phyloP scores from a whole-genome alignment of 2,888 invertebrate species.

The Phalera bucephala region DNA sequence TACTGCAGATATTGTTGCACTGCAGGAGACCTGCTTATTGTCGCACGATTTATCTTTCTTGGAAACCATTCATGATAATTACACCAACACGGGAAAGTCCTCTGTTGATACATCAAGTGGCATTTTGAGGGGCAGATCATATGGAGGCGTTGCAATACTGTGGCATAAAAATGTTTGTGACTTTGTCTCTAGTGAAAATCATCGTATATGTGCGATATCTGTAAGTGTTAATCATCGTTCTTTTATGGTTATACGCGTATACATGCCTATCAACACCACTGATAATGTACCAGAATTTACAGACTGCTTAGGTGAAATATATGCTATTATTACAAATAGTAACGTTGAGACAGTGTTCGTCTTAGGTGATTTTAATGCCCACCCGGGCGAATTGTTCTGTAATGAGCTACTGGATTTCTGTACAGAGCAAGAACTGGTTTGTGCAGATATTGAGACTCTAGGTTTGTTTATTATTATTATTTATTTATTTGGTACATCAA shows the following conservation, averaged over 20 bases:
- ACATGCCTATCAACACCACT: conserved; percentile 27
- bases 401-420: conserved; percentile 17
- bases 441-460: conserved; percentile 17
- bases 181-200: conserved; percentile 5
- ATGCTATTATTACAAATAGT: conserved; percentile 14
- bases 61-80: conserved; percentile 18
- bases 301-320: conserved; percentile 15
- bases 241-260: conserved; percentile 21
- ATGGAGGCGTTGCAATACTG: conserved; percentile 21
- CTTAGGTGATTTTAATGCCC: conserved; percentile 28
- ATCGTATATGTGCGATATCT: not conserved
- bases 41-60: conserved; percentile 23
- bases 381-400: conserved; percentile 21
- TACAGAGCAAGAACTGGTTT: conserved; percentile 20
- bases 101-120: conserved; percentile 27
- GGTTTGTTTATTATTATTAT: too few species aligned
- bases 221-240: not conserved
- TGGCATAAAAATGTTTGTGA: conserved; percentile 24
- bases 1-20: conserved; percentile 3
- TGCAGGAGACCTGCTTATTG: too few species aligned
- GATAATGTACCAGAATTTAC: conserved; percentile 25
- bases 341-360: conserved; percentile 17
- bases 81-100: conserved; percentile 22
- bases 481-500: too few species aligned
- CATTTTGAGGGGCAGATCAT: conserved; percentile 18